These are phyloP conservation scores for Schizotus pectinicornis DNA, from an alignment of 2,888 invertebrate species.

Conservation along the genomic window DNA sequence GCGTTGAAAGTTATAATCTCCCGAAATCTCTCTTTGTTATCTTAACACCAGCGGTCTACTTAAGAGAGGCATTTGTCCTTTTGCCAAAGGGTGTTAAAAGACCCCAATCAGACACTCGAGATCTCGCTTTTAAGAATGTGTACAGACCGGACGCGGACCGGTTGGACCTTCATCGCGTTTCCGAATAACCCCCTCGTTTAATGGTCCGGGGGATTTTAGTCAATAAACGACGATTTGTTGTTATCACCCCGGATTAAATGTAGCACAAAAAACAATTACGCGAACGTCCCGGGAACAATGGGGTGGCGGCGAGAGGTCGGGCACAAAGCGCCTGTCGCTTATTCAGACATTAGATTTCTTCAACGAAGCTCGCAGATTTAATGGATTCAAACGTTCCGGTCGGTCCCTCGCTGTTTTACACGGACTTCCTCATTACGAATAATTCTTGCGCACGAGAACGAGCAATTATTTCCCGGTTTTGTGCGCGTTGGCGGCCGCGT, in stretches of 20 bases:
- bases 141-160: constrained; percentile 28
- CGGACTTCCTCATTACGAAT: constrained; percentile 43
- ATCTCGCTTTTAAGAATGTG: constrained; percentile 32
- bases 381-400: constrained; percentile 36
- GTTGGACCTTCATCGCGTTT: constrained; percentile 21
- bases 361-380: constrained; percentile 29
- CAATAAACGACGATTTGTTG: no score
- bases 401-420: constrained; percentile 37
- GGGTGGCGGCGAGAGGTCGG: not conserved
- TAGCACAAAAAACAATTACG: constrained; percentile 1
- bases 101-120: constrained; percentile 39
- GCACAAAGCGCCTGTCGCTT: constrained; percentile 3
- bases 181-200: not conserved
- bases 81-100: constrained; percentile 43
- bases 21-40: constrained; percentile 45
- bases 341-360: constrained; percentile 21
- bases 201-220: no score
- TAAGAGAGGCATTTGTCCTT: constrained; percentile 42
- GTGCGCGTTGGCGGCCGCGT: constrained; percentile 37
- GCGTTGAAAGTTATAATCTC: constrained; percentile 43
- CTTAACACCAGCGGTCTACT: constrained; percentile 31
- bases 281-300: constrained; percentile 1
- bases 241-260: no score
- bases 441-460: constrained; percentile 40
- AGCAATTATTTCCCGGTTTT: constrained; percentile 41